phyloP scores from a whole-genome alignment of 2,797 vertebrate genomes.

The Amphiprion clarkii region DNA sequence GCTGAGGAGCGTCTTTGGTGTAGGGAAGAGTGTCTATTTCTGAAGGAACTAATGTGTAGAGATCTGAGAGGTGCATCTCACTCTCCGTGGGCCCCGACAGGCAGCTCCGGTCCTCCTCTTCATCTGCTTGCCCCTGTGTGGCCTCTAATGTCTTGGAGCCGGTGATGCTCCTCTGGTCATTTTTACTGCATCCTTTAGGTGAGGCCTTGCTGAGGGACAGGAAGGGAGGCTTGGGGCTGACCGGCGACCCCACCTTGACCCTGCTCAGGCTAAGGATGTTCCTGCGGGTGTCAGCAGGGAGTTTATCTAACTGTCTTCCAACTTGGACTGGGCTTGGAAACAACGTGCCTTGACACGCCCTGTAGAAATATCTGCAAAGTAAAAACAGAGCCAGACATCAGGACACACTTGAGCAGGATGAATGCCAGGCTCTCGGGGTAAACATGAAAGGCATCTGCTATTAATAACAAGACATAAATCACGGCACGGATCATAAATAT shows the following conservation, averaged over 20 bases:
- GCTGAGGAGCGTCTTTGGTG: slow-evolving; percentile 66
- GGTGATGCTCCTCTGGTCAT: slow-evolving; percentile 42
- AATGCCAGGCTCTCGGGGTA: slow-evolving; percentile 10
- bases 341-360: slow-evolving; percentile 92
- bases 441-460: slow-evolving; percentile 57
- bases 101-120: slow-evolving; percentile 19
- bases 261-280: slow-evolving; percentile 82
- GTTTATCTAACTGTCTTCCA: slow-evolving; percentile 89
- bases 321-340: slow-evolving; percentile 92
- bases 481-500: slow-evolving; percentile 8
- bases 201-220: slow-evolving; percentile 70
- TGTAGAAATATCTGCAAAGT: slow-evolving; percentile 91
- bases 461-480: slow-evolving; percentile 29
- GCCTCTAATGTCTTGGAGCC: slow-evolving; percentile 27
- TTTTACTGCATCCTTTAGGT: slow-evolving; percentile 57
- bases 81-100: slow-evolving; percentile 47
- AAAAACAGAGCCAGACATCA: slow-evolving; percentile 53
- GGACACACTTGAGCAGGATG: slow-evolving; percentile 21
- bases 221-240: slow-evolving; percentile 65
- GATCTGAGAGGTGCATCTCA: slow-evolving; percentile 41
- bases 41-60: slow-evolving; percentile 41
- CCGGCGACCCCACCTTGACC: slow-evolving; percentile 70
- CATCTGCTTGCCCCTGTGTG: slow-evolving; percentile 34
- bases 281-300: slow-evolving; percentile 75
- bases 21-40: slow-evolving; percentile 69